Conservation (phyloP, 2,797 vertebrate species). For the Chaetophractus vellerosus region DNA sequence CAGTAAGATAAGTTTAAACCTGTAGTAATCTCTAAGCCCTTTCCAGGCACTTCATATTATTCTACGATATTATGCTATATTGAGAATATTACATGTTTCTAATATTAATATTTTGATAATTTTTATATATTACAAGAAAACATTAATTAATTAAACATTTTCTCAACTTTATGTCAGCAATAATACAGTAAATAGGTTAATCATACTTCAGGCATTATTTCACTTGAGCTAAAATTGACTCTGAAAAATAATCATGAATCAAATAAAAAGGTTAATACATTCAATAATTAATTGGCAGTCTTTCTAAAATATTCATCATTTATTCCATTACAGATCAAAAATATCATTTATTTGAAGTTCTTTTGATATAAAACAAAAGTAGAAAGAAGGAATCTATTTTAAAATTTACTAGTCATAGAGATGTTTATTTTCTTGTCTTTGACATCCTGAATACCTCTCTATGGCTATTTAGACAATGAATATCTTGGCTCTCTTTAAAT, state of each 20-base stretch:
- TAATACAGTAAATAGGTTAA: not conserved
- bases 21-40: not conserved
- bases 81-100: not conserved
- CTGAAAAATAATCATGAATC: not conserved
- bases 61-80: not conserved
- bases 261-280: not conserved
- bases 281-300: not conserved
- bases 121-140: not conserved
- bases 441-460: not conserved
- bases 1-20: too few species aligned
- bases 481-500: not conserved
- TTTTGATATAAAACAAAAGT: not conserved
- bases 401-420: not conserved
- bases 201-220: slow-evolving; percentile 37
- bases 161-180: not conserved
- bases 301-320: not conserved
- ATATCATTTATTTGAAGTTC: not conserved
- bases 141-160: not conserved
- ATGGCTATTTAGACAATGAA: not conserved
- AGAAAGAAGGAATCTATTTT: not conserved
- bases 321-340: not conserved
- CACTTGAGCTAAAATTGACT: not conserved
- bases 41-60: not conserved
- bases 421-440: not conserved
- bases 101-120: not conserved